These are phyloP conservation scores for Muscicapa striata DNA, from an alignment of 2,797 vertebrate species.

Conservation along the genomic window DNA sequence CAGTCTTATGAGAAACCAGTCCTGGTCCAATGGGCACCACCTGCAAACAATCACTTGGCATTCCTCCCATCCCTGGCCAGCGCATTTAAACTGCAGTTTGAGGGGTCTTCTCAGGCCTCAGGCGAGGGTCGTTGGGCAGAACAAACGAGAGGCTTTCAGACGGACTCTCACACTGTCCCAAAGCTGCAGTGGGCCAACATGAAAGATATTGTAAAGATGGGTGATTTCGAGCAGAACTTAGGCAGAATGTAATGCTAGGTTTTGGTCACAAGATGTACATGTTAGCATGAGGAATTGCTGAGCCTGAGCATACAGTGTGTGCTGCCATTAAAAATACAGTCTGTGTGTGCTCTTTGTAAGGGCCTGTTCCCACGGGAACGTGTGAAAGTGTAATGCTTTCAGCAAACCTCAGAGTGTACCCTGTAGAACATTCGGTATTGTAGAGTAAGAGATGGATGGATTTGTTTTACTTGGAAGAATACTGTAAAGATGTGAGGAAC, in stretches of 20 bases:
- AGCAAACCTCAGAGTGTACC: not conserved
- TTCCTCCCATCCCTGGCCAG: too few species aligned
- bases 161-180: fast-evolving
- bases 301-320: not conserved
- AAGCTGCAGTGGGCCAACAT: not conserved
- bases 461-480: not conserved
- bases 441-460: not conserved
- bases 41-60: too few species aligned
- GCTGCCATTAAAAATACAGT: not conserved
- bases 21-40: too few species aligned
- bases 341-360: not conserved
- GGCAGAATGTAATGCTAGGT: not conserved
- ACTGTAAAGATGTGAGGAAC: not conserved
- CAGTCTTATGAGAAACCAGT: too few species aligned
- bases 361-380: not conserved
- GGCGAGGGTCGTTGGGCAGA: too few species aligned
- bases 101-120: too few species aligned
- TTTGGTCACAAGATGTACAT: not conserved
- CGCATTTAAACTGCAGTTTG: too few species aligned
- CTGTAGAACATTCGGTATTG: not conserved
- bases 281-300: not conserved
- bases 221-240: not conserved
- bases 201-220: not conserved
- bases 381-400: not conserved
- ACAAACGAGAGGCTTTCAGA: too few species aligned